These are phyloP conservation scores for Dendroctonus ponderosae DNA, from an alignment of 1,140 invertebrate genomes.

Conservation along the genomic window DNA sequence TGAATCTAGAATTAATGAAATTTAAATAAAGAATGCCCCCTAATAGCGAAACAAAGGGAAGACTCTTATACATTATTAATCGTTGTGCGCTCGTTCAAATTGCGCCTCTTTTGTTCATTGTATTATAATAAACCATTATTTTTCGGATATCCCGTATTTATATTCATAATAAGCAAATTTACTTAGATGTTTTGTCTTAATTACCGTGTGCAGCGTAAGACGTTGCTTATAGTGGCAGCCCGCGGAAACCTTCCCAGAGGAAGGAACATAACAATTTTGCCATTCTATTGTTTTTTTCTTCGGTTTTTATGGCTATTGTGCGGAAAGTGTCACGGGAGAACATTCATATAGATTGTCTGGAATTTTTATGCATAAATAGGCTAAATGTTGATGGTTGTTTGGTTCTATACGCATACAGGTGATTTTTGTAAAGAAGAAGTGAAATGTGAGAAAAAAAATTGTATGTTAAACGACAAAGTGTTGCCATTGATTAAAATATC, in stretches of 20 bases:
- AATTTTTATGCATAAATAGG: too few species aligned
- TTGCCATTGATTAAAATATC: too few species aligned
- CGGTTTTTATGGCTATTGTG: background rate
- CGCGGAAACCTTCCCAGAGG: constrained; percentile 32
- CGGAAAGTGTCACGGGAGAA: too few species aligned
- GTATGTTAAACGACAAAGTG: too few species aligned
- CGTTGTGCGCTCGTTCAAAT: constrained; percentile 20
- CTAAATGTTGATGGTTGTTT: too few species aligned
- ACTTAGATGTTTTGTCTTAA: constrained; percentile 29
- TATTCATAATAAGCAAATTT: constrained; percentile 28
- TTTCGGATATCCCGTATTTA: constrained; percentile 35
- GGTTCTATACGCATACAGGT: too few species aligned
- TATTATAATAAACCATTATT: constrained; percentile 35
- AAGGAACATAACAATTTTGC: constrained; percentile 36
- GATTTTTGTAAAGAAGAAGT: too few species aligned
- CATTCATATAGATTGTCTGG: too few species aligned
- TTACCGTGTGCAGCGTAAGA: constrained; percentile 16
- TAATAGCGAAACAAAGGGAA: constrained; percentile 18
- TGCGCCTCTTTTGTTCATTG: constrained; percentile 33
- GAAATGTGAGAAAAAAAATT: too few species aligned
- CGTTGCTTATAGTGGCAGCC: constrained; percentile 8
- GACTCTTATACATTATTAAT: constrained; percentile 32
- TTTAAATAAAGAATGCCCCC: constrained; percentile 24
- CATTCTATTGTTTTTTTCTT: constrained; percentile 35
- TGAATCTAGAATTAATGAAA: constrained; percentile 28